A percentile compares a stretch with the other conserved stretches of the same genome.
phyloP scores from a whole-genome alignment of 2,113 vertebrate genomes.

The Alouatta palliata region DNA sequence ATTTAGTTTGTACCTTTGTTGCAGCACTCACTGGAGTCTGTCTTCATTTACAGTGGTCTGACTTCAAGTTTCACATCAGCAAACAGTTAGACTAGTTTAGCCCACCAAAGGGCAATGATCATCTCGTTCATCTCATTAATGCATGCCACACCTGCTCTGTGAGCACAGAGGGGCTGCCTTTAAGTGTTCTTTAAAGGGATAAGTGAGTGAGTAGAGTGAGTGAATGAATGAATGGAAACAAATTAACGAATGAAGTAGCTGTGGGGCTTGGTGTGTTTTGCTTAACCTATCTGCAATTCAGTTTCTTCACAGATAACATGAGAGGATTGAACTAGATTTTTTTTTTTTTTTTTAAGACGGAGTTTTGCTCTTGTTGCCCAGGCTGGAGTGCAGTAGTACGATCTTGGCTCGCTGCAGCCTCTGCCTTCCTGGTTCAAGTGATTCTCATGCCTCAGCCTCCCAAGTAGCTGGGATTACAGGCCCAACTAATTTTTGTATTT shows the following conservation, averaged over 20 bases:
- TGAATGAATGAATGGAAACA: neutral
- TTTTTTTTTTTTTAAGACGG: no score
- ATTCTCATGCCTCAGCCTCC: no score
- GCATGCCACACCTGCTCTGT: accelerated
- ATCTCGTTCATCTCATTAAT: neutral
- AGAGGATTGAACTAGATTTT: neutral
- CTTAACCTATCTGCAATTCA: neutral
- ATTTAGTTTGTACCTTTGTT: neutral
- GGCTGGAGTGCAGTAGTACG: no score
- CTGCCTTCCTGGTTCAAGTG: no score
- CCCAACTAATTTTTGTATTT: no score
- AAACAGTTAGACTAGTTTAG: neutral
- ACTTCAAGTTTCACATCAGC: neutral
- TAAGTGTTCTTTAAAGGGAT: neutral
- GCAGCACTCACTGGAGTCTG: neutral
- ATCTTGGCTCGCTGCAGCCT: no score
- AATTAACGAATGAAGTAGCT: neutral
- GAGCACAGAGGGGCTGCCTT: neutral
- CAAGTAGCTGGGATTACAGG: no score
- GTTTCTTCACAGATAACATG: neutral
- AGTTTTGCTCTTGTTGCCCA: no score
- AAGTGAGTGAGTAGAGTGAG: neutral
- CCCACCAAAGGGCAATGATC: no score
- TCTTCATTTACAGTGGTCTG: neutral
- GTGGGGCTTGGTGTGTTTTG: neutral